These are phyloP conservation scores for Salminus brasiliensis DNA, from an alignment of 2,113 vertebrate genomes.

Conservation along the genomic window DNA sequence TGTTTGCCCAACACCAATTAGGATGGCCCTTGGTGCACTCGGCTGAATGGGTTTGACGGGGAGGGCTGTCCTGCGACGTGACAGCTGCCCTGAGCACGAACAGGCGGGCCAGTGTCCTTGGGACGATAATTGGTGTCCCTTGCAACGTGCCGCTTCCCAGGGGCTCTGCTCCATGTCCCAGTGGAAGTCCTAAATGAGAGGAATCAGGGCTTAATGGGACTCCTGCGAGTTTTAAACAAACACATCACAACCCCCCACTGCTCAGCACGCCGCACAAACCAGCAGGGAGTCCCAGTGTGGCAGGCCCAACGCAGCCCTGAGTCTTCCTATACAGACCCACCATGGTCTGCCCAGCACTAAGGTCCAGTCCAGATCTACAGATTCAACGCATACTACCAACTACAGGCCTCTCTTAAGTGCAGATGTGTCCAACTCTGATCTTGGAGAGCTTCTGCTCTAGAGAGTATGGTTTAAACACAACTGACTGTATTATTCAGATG, in stretches of 20 bases:
- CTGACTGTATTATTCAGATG: neutral
- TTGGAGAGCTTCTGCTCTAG: neutral
- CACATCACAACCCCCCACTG: constrained; percentile 76
- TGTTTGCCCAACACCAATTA: constrained; percentile 88
- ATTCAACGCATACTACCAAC: too few relatives aligned
- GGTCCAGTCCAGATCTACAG: neutral
- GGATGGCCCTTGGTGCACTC: constrained; percentile 75
- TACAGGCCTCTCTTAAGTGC: too few relatives aligned
- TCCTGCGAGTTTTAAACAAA: constrained; percentile 83
- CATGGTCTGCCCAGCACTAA: neutral
- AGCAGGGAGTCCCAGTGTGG: constrained; percentile 70
- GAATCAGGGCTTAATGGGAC: constrained; percentile 81
- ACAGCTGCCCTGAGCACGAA: constrained; percentile 81
- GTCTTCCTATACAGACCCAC: neutral
- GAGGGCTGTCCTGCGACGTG: constrained; percentile 77
- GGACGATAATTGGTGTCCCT: constrained; percentile 82
- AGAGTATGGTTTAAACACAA: neutral
- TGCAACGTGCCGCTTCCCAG: constrained; percentile 83
- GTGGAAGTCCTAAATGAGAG: constrained; percentile 82
- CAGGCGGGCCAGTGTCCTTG: constrained; percentile 79
- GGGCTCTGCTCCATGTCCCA: constrained; percentile 75
- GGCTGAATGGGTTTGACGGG: constrained; percentile 82
- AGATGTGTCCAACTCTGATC: neutral
- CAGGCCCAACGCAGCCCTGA: constrained; percentile 37
- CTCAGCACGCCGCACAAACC: constrained; percentile 76